phyloP scores from a whole-genome alignment of 2,113 vertebrate genomes.

The Lophochroa leadbeateri region DNA sequence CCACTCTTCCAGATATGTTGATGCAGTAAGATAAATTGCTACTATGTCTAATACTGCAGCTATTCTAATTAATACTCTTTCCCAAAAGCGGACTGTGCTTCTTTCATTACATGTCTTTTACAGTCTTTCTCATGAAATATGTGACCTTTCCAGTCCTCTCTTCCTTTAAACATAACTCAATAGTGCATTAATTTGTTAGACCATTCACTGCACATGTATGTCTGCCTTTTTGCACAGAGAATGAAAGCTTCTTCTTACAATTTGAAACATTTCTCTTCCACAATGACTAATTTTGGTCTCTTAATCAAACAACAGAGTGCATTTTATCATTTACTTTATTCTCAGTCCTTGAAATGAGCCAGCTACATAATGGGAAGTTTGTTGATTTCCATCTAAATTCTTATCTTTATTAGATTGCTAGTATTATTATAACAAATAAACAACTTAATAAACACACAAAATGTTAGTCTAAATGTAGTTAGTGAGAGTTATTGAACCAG shows the following conservation, averaged over 20 bases:
- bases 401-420: constrained; percentile 72
- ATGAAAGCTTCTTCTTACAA: constrained; percentile 20
- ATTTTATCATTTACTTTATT: constrained; percentile 78
- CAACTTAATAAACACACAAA: constrained; percentile 84
- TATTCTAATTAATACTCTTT: constrained; percentile 33
- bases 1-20: neutral
- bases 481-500: constrained; percentile 83
- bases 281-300: constrained; percentile 63
- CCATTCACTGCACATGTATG: neutral
- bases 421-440: constrained; percentile 91
- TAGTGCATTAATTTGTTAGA: neutral
- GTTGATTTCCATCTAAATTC: constrained; percentile 72
- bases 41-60: neutral
- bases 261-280: constrained; percentile 65
- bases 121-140: constrained; percentile 23
- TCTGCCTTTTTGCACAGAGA: constrained; percentile 31
- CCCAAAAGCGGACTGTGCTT: constrained; percentile 24
- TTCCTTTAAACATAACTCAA: neutral
- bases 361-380: constrained; percentile 71
- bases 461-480: constrained; percentile 80
- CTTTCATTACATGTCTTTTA: constrained; percentile 56
- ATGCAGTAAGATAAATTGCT: constrained; percentile 7
- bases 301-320: constrained; percentile 53
- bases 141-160: neutral
- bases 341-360: constrained; percentile 69